Conservation (phyloP, 1,140 invertebrate species). For the Eriosoma lanigerum region DNA sequence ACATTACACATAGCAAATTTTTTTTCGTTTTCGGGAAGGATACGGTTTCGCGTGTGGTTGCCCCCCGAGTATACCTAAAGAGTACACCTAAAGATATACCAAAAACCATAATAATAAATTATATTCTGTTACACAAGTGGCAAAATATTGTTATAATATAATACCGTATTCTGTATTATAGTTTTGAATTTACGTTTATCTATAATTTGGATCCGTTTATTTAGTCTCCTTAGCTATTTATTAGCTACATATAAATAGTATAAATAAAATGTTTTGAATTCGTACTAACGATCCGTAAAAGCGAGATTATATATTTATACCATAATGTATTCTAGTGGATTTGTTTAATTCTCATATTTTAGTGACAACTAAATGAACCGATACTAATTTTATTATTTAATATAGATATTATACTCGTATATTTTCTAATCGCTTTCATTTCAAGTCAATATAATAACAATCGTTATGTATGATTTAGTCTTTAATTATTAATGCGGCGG, state of each 20-base stretch:
- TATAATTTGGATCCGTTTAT: not conserved
- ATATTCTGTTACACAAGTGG: constrained; percentile 13
- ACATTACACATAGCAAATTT: no score
- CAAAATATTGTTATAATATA: not conserved
- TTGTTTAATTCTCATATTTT: not conserved
- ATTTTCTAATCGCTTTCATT: constrained; percentile 13
- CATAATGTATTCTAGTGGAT: not conserved
- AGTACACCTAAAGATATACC: no score
- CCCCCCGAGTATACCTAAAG: no score
- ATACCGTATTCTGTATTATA: not conserved
- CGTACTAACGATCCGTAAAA: constrained; percentile 18
- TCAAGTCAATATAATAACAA: not conserved
- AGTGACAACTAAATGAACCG: not conserved
- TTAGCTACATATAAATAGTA: no score
- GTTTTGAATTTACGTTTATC: not conserved
- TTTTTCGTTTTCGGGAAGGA: no score
- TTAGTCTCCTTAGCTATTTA: not conserved
- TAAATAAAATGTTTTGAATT: not conserved
- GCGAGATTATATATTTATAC: not conserved
- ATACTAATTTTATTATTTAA: not conserved
- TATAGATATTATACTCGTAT: not conserved
- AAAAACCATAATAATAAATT: constrained; percentile 2
- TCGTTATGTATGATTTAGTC: no score
- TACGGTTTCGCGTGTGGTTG: no score
- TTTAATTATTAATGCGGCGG: not conserved